These are phyloP conservation scores for Trissolcus japonicus DNA, from an alignment of 2,888 invertebrate genomes.

Conservation along the genomic window DNA sequence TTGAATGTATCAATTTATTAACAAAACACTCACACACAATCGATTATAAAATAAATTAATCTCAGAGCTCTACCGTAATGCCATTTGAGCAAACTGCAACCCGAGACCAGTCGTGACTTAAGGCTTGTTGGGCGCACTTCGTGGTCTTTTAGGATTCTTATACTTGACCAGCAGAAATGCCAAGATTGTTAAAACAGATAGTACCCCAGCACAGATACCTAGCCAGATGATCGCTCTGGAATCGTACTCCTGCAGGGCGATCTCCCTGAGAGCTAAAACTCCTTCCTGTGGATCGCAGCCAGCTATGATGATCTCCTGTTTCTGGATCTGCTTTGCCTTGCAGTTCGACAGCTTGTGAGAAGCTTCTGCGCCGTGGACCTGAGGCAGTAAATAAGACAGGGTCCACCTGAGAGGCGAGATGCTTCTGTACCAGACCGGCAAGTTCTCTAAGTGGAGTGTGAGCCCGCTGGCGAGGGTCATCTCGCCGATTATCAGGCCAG, in stretches of 20 bases:
- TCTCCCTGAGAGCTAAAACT: constrained; percentile 78
- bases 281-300: constrained; percentile 88
- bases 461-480: constrained; percentile 69
- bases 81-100: too few species aligned
- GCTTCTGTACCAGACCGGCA: constrained; percentile 70
- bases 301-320: constrained; percentile 90
- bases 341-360: constrained; percentile 67
- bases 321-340: constrained; percentile 82
- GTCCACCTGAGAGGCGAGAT: constrained; percentile 72
- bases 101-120: not conserved
- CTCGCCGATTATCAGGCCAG: constrained; percentile 70
- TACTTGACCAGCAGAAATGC: constrained; percentile 78
- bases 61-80: not conserved
- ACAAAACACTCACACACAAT: not conserved
- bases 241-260: constrained; percentile 75
- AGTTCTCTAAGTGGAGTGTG: constrained; percentile 69
- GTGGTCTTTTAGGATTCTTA: constrained; percentile 78
- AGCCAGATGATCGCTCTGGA: constrained; percentile 77
- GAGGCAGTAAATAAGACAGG: constrained; percentile 67
- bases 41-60: not conserved
- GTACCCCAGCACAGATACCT: constrained; percentile 80
- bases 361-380: constrained; percentile 66
- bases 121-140: constrained; percentile 81
- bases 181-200: constrained; percentile 81
- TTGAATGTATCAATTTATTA: not conserved